Conservation (phyloP, 1,140 invertebrate genomes). For the Adelges cooleyi region DNA sequence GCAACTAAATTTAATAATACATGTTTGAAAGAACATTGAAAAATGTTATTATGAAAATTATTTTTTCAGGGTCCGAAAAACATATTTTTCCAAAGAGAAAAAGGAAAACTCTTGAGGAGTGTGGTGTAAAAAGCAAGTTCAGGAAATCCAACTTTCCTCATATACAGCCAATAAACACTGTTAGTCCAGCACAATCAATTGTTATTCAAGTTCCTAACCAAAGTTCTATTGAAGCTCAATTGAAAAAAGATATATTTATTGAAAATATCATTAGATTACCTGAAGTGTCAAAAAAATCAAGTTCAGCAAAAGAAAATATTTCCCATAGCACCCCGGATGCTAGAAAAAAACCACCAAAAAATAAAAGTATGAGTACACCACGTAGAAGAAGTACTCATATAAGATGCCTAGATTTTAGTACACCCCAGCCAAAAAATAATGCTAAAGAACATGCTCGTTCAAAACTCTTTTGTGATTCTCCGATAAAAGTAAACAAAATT, state of each 20-base stretch:
- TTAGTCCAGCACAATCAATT: background rate
- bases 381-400: slow-evolving; percentile 17
- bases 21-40: too few species aligned
- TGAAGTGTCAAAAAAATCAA: background rate
- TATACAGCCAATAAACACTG: background rate
- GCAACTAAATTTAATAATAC: too few species aligned
- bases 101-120: background rate
- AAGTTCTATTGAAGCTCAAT: slow-evolving; percentile 11
- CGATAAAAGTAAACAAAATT: background rate
- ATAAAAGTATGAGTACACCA: slow-evolving; percentile 23
- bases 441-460: background rate
- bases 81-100: slow-evolving; percentile 15
- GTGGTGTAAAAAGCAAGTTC: background rate
- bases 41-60: too few species aligned
- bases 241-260: background rate
- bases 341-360: slow-evolving; percentile 6
- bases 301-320: background rate
- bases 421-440: slow-evolving; percentile 5
- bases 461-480: slow-evolving; percentile 16
- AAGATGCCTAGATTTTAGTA: slow-evolving; percentile 21
- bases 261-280: background rate
- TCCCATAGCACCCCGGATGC: slow-evolving; percentile 11
- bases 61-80: background rate
- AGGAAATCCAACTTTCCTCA: background rate
- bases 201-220: slow-evolving; percentile 23